Conservation (phyloP, 2,113 vertebrate species). For the Alces alces region DNA sequence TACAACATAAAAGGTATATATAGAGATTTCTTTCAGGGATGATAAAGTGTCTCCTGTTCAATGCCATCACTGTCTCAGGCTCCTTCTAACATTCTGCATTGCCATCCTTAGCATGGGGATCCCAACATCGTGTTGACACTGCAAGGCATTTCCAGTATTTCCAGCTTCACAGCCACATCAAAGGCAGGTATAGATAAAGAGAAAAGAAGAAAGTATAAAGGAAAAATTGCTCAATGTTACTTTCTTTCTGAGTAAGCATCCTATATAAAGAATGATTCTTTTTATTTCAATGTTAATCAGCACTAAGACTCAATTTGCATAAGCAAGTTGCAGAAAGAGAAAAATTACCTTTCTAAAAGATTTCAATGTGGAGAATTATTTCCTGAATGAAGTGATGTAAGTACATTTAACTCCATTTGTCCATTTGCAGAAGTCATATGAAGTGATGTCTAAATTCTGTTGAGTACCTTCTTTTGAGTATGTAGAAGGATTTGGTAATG, state of each 20-base stretch:
- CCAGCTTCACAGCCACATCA: background rate
- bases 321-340: background rate
- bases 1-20: background rate
- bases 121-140: background rate
- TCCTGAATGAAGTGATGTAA: background rate
- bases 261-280: background rate
- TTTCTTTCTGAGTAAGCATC: background rate
- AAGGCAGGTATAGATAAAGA: background rate
- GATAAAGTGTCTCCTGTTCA: background rate
- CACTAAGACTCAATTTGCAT: background rate
- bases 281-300: background rate
- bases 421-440: background rate
- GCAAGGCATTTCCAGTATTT: background rate
- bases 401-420: background rate
- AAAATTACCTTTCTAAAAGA: background rate
- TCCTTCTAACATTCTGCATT: background rate
- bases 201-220: background rate
- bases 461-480: background rate
- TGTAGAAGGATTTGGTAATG: constrained; percentile 36
- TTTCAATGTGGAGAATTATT: background rate
- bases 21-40: background rate
- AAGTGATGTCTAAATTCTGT: constrained; percentile 39
- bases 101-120: background rate
- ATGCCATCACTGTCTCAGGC: background rate
- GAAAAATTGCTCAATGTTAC: background rate